Base-by-base conservation (phyloP, 2,797 vertebrate species). In the Carapus acus region DNA sequence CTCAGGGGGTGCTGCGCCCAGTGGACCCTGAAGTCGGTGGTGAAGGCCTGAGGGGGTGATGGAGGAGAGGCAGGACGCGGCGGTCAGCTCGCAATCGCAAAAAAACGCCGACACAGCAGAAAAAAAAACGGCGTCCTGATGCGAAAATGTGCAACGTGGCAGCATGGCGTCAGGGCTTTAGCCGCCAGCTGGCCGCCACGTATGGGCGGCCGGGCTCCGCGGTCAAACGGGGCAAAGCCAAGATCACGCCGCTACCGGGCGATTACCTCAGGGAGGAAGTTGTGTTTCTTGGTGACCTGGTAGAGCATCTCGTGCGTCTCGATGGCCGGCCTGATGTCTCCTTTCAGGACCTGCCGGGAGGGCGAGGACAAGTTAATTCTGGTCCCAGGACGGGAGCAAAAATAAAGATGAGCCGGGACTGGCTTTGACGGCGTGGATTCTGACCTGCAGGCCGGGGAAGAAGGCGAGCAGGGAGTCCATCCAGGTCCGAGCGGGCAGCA, bases 241-340 rank as follows among this genome's bases (percentile, higher is more conserved):
- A 27, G 14, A 14, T 36, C 11, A 36, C n/a, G 6, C 14, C 54
- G 34, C 54, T 33, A 37, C n/a, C n/a, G n/a, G n/a, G n/a, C n/a
- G 17, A 43, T 65, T 89, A 98, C 96, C 93, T 99, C 96, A 16
- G 96, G 96, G 54, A 99, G 90, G 69, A 99, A 99, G 83, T 98
- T 98, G 84, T 98, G 96, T 70, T 98, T 97, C 85, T 97, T 97
- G 72, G 95, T 98, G 62, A 99, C 94, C 80, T 99, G 96, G 83
- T 96, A 99, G 36, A 99, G 78, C 96, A 99, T 99, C 88, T 99
- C 96, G 51, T 99, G 96, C 41, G 96, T 99, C 88, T 99, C 95
- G 60, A 99, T 98, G 62, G 96, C 95, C 57, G 96, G 96, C 6
- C 94, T 91, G 62, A 98, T 97, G 69, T 98, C 96, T 6, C 96